These are phyloP conservation scores for Aproaerema taeniolella DNA, from an alignment of 2,888 invertebrate species.

Conservation along the genomic window DNA sequence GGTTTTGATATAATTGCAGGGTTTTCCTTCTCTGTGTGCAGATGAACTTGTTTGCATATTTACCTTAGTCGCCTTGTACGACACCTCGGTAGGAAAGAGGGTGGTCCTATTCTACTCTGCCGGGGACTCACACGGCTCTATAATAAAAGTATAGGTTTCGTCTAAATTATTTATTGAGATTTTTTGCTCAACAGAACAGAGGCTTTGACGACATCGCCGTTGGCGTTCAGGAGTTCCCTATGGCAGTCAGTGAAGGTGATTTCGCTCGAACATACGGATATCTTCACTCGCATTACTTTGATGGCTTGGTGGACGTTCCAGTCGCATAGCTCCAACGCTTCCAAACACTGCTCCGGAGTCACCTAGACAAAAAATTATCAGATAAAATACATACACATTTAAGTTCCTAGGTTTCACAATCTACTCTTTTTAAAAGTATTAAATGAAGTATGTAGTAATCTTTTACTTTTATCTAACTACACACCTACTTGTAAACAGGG, in stretches of 20 bases:
- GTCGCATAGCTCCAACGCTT: constrained; percentile 87
- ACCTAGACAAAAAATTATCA: constrained; percentile 59
- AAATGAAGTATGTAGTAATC: neutral
- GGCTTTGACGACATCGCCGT: constrained; percentile 83
- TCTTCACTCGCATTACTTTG: constrained; percentile 82
- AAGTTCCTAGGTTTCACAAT: too few relatives aligned
- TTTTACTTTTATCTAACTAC: neutral
- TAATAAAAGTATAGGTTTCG: too few relatives aligned
- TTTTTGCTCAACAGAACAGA: constrained; percentile 56
- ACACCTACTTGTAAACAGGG: too few relatives aligned
- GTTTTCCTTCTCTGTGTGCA: too few relatives aligned
- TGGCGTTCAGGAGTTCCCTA: constrained; percentile 76
- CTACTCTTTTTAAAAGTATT: neutral
- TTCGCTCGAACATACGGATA: constrained; percentile 28
- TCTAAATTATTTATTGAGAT: constrained; percentile 18
- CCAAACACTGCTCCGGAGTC: constrained; percentile 85
- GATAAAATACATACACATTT: neutral
- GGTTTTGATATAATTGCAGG: too few relatives aligned
- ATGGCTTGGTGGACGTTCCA: constrained; percentile 95
- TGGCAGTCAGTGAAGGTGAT: constrained; percentile 52
- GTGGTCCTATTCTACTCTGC: too few relatives aligned
- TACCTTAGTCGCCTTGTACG: too few relatives aligned
- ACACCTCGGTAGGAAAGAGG: too few relatives aligned
- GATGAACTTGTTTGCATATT: too few relatives aligned
- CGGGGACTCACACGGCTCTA: too few relatives aligned